Base-by-base conservation (phyloP, 2,113 vertebrate species). In the Oryzias melastigma region DNA sequence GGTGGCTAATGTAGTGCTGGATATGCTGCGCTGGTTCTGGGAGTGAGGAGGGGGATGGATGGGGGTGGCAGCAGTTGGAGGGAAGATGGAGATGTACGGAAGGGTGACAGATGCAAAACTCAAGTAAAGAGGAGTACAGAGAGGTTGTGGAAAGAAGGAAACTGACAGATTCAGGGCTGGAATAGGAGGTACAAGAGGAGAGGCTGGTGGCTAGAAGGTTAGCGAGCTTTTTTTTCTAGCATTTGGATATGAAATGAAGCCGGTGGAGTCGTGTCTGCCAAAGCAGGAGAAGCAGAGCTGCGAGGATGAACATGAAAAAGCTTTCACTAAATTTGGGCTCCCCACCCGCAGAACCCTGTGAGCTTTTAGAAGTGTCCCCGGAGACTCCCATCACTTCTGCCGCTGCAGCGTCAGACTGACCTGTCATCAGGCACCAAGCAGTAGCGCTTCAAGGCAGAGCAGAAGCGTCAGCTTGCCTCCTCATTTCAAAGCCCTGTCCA, bases 271-370 rank as follows among this genome's bases (percentile, higher is more conserved):
- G 41, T 54, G 40, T 72, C 41, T 55, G 70, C 62, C 24, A 29
- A 55, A 67, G 76, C 78, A 78, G 60, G 69, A 75, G 73, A 53
- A 51, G 75, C 58, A 51, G 81, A 65, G 60, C 68, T 65, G 60
- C 65, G 48, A 69, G 78, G 80, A 82, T 76, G 85, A 90, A 91
- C 89, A 92, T 78, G 85, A 82, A 92, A 90, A 92, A 82, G 88
- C 90, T 92, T 89, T 92, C 87, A 88, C 78, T 70, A 51, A 79
- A 75, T 76, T 79, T 61, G 73, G 56, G 67, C 67, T 73, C 72
- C 66, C 79, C 73, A 42, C 61, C 61, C 71, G 60, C 67, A 71
- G 72, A 83, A 79, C 76, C 76, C 72, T 58, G 80, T 57, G 71
- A 77, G 88, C 88, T 89, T 87, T 91, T 89, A 90, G 70, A 78